These are phyloP conservation scores for Pammene aurita DNA, from an alignment of 2,888 invertebrate species.

Conservation along the genomic window DNA sequence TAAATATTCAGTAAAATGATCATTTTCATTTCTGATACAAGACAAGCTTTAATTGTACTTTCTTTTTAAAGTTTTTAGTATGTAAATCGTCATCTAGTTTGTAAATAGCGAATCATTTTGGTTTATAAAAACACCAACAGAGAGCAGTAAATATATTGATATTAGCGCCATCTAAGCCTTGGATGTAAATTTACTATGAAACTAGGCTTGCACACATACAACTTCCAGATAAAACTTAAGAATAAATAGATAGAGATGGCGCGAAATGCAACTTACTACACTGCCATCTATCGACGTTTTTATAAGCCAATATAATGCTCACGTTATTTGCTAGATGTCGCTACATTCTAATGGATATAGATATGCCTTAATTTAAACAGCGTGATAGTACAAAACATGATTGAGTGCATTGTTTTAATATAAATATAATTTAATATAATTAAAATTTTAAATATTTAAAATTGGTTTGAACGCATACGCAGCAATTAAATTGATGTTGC, in stretches of 20 bases:
- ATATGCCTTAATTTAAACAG: not conserved
- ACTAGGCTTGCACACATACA: not conserved
- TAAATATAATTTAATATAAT: too few species aligned
- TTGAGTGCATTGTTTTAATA: too few species aligned
- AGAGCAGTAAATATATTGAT: conserved; percentile 53
- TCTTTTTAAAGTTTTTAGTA: too few species aligned
- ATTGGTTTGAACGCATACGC: conserved; percentile 19
- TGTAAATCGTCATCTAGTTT: not conserved
- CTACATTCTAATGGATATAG: not conserved
- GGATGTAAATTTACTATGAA: not conserved
- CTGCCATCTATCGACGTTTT: not conserved
- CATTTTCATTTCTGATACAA: too few species aligned
- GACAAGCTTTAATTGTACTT: too few species aligned
- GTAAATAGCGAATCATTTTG: not conserved
- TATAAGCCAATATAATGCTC: not conserved
- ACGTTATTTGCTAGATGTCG: not conserved
- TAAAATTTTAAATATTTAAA: not conserved
- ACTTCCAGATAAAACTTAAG: too few species aligned
- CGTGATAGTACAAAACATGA: too few species aligned
- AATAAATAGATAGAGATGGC: conserved; percentile 3
- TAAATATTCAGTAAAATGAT: too few species aligned
- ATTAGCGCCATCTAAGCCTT: conserved; percentile 55
- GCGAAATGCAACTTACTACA: not conserved
- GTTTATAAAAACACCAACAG: conserved; percentile 50
- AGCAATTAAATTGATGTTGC: conserved; percentile 38